Conservation (phyloP, 2,113 vertebrate genomes). For the Pholis gunnellus region DNA sequence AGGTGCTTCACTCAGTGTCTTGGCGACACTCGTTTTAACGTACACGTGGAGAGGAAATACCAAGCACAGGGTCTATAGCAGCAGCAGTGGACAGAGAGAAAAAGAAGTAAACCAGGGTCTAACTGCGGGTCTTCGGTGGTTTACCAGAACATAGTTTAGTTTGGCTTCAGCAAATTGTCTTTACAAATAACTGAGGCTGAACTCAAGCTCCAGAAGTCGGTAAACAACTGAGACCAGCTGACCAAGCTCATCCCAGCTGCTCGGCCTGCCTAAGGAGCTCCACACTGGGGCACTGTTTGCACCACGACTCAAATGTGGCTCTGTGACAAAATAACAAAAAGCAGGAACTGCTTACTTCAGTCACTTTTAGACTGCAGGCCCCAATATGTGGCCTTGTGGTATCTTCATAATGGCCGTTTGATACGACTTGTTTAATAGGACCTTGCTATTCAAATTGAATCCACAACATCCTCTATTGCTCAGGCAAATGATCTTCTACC, state of each 20-base stretch:
- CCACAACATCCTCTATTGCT: conserved; percentile 57
- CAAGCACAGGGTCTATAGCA: conserved; percentile 12
- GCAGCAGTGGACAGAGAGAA: conserved; percentile 3
- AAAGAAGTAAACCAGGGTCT: neutral
- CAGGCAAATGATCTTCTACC: conserved; percentile 66
- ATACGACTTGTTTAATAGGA: conserved; percentile 51
- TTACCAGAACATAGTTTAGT: conserved; percentile 16
- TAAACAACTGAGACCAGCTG: conserved; percentile 69
- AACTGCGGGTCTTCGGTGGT: neutral
- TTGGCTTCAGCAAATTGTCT: conserved; percentile 43
- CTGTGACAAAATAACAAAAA: neutral
- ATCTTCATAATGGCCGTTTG: conserved; percentile 37
- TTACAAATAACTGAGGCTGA: conserved; percentile 56
- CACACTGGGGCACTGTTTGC: conserved; percentile 49
- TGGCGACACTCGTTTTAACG: conserved; percentile 42
- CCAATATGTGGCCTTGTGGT: neutral
- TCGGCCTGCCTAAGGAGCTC: conserved; percentile 44
- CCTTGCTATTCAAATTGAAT: conserved; percentile 67
- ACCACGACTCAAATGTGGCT: conserved; percentile 5
- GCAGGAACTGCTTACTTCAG: neutral
- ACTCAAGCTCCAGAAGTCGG: conserved; percentile 47
- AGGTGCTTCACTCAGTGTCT: conserved; percentile 20
- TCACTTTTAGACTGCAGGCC: neutral
- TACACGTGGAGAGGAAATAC: conserved; percentile 49
- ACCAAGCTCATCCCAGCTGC: conserved; percentile 63